Evolutionary conservation across 2,113 vertebrate genomes (phyloP).

Genomic region (Aythya baeri): DNA sequence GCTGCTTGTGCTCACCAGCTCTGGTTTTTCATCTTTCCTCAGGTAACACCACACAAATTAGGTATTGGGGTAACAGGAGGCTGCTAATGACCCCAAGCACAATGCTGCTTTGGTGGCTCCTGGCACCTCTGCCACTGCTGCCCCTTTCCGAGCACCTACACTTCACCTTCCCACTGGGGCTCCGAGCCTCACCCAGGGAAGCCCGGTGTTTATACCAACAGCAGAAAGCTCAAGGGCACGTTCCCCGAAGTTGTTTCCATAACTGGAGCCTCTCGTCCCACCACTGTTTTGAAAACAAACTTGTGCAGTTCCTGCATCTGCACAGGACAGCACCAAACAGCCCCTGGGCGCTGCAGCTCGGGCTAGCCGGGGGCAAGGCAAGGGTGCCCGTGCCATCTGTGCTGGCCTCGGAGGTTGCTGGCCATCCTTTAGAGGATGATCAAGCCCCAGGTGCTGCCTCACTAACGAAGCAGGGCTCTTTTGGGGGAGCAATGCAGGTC

Average conservation of each 20-base stretch:
- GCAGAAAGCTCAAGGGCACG: not conserved
- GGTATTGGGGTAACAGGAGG: not conserved
- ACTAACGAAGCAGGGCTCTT: fast-evolving
- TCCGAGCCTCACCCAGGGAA: fast-evolving
- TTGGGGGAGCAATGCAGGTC: not conserved
- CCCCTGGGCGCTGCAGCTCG: not conserved
- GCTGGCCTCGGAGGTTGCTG: not conserved
- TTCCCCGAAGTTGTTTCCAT: not conserved
- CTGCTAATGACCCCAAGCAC: not conserved
- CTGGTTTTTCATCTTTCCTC: not conserved
- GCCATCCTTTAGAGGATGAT: fast-evolving
- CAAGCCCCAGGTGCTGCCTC: fast-evolving
- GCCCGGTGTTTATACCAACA: not conserved
- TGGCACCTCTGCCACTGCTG: not conserved
- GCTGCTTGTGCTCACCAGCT: not conserved
- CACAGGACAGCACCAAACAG: not conserved
- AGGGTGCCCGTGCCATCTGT: not conserved
- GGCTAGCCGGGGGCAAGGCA: not conserved
- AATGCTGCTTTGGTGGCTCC: not conserved
- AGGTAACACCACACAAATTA: not conserved
- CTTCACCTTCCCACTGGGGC: not conserved
- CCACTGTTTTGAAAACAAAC: conserved; percentile 24
- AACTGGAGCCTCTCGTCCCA: not conserved
- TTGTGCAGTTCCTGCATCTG: fast-evolving
- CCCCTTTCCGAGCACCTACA: not conserved